Evolutionary conservation across 2,888 invertebrate species (phyloP).

Genomic region (Chloroclystis v-ata): DNA sequence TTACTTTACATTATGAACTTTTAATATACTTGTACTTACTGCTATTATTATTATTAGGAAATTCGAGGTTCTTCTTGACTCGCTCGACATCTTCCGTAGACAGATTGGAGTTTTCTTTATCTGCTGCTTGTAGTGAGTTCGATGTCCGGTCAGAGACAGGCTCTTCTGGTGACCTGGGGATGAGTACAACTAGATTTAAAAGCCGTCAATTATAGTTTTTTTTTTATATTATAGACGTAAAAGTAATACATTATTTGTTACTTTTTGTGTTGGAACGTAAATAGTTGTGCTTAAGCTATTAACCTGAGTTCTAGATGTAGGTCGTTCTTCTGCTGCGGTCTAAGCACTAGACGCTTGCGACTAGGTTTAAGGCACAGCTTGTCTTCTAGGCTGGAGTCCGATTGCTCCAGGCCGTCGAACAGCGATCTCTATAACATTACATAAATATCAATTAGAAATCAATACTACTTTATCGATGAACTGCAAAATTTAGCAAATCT

Average conservation of each 20-base stretch:
- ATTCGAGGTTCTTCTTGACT: slow-evolving; percentile 24
- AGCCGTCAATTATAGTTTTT: no score
- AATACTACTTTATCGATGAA: no score
- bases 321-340: slow-evolving; percentile 55
- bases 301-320: slow-evolving; percentile 21
- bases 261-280: no score
- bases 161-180: slow-evolving; percentile 41
- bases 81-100: slow-evolving; percentile 31
- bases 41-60: slow-evolving; percentile 20
- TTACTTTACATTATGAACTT: no score
- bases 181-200: background rate
- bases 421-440: slow-evolving; percentile 79
- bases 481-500: no score
- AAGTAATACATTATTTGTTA: no score
- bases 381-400: slow-evolving; percentile 81
- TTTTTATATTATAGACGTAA: no score
- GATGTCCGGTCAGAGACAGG: slow-evolving; percentile 14
- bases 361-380: slow-evolving; percentile 78
- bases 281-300: no score
- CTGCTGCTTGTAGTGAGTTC: background rate
- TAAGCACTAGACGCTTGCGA: slow-evolving; percentile 85
- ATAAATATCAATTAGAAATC: background rate
- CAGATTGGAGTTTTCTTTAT: slow-evolving; percentile 14
- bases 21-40: slow-evolving; percentile 25
- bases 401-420: slow-evolving; percentile 92